A percentile compares a stretch with the other conserved stretches of the same genome.
Conservation (phyloP, 2,113 vertebrate genomes). For the Salvator merianae region DNA sequence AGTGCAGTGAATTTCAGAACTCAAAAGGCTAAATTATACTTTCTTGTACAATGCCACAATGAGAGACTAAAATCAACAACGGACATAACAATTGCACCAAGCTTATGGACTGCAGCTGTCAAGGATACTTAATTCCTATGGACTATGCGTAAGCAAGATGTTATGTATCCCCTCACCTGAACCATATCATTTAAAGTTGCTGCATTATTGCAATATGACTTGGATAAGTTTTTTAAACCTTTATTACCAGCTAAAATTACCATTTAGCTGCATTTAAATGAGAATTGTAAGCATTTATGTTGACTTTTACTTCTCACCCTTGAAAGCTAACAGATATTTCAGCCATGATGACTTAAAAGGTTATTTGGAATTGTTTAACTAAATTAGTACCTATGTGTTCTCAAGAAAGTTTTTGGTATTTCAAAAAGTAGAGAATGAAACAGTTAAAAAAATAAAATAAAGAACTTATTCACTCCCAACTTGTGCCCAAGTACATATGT, state of each 20-base stretch:
- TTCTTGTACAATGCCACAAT: slow-evolving; percentile 3
- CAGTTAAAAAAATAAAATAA: background rate
- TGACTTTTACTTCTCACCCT: slow-evolving; percentile 23
- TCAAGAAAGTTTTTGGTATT: background rate
- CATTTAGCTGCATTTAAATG: slow-evolving; percentile 13
- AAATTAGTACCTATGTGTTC: background rate
- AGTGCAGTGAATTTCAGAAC: background rate
- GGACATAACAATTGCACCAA: slow-evolving; percentile 24
- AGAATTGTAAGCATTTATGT: slow-evolving; percentile 26
- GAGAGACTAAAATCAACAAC: slow-evolving; percentile 51
- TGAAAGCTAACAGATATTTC: background rate
- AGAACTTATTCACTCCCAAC: background rate
- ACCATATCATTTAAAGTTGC: slow-evolving; percentile 32
- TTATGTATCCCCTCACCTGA: slow-evolving; percentile 25
- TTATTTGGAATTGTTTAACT: background rate
- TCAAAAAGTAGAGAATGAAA: no score
- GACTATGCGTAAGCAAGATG: slow-evolving; percentile 27
- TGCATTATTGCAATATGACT: slow-evolving; percentile 35
- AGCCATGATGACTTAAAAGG: slow-evolving; percentile 10
- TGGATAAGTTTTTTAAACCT: slow-evolving; percentile 32
- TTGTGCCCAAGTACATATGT: background rate
- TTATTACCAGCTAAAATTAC: slow-evolving; percentile 11
- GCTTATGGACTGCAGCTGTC: slow-evolving; percentile 41
- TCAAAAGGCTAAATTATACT: background rate
- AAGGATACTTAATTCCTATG: slow-evolving; percentile 34